Evolutionary conservation across 1,140 invertebrate genomes (phyloP).

Genomic region (Zeugodacus cucurbitae): DNA sequence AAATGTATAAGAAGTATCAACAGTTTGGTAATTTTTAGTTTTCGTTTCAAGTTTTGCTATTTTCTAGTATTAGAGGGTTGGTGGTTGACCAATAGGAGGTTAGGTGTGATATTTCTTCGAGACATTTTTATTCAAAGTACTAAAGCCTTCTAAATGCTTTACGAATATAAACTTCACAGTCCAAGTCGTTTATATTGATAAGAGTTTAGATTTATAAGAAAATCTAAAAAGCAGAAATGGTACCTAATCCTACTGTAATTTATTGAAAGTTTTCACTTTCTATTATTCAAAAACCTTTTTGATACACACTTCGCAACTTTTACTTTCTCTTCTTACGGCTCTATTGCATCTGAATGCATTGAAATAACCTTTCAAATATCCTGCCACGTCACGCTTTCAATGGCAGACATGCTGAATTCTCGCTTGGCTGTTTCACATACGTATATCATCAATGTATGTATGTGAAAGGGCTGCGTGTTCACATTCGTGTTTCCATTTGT

Average conservation of each 20-base stretch:
- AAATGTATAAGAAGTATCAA: neutral
- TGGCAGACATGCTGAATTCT: neutral
- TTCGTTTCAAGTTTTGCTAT: too few relatives aligned
- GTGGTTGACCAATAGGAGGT: too few relatives aligned
- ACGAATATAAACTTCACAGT: too few relatives aligned
- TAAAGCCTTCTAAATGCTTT: too few relatives aligned
- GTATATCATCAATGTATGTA: too few relatives aligned
- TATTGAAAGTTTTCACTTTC: neutral
- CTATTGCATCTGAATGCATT: neutral
- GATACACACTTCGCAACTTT: neutral
- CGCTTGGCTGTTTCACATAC: neutral
- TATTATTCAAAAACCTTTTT: neutral
- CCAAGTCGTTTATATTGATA: too few relatives aligned
- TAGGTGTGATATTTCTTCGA: too few relatives aligned
- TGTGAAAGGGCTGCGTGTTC: neutral
- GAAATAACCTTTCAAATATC: slow-evolving; percentile 5
- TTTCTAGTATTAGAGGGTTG: too few relatives aligned
- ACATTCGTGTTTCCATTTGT: neutral
- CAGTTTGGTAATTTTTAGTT: too few relatives aligned
- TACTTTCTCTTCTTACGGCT: neutral
- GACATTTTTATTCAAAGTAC: too few relatives aligned
- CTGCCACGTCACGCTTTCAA: neutral
- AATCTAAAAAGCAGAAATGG: neutral
- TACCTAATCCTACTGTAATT: neutral
- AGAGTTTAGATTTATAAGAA: too few relatives aligned